Evolutionary conservation across 2,113 vertebrate genomes (phyloP), one percentile per base, ranked within the genome.

Genomic region (Ploceus nigricollis): DNA sequence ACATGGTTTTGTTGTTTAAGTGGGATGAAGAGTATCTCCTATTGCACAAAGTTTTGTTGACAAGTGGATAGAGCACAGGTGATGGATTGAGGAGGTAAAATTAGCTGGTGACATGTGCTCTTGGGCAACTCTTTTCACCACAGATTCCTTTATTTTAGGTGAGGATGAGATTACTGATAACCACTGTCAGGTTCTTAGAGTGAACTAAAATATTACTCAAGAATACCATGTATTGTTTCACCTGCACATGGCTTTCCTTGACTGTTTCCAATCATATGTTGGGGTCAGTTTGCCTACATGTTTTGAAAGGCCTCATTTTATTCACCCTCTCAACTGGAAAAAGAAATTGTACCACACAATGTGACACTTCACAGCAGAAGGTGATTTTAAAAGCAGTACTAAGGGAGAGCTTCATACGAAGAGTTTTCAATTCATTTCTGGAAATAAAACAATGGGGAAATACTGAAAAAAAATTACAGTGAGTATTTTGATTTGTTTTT

Each of bases 371-470:
- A 31, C 11, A 45, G 17, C 25, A 84, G 37, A 50, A 57, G 13
- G 28, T 30, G 23, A 47, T 85, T 89, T 54, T 80, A 63, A 79
- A 88, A 87, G 23, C 63, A 65, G 1, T 56, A 3, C 17, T 31
- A 57, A 27, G 3, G 2, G 24, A 50, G 47, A 70, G 23, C 28
- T 69, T 79, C 10, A 12, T 51, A 42, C 10, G 2, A 7, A n/a
- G 7, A 51, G 11, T 17, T 78, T 22, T 42, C 0, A 2, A 1
- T 87, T 54, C 0, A 7, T 44, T 82, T 84, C 40, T 84, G 40
- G 48, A 50, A 64, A 47, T 63, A 65, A 83, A 68, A 15, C 0
- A 7, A n/a, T 33, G 45, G 31, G 57, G 44, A 93, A 91, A 82
- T 44, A 27, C 33, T 82, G 31, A n/a, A 68, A 20, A 54, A 71